Evolutionary conservation across 2,797 vertebrate species (phyloP).

Genomic region (Lacerta bilineata): DNA sequence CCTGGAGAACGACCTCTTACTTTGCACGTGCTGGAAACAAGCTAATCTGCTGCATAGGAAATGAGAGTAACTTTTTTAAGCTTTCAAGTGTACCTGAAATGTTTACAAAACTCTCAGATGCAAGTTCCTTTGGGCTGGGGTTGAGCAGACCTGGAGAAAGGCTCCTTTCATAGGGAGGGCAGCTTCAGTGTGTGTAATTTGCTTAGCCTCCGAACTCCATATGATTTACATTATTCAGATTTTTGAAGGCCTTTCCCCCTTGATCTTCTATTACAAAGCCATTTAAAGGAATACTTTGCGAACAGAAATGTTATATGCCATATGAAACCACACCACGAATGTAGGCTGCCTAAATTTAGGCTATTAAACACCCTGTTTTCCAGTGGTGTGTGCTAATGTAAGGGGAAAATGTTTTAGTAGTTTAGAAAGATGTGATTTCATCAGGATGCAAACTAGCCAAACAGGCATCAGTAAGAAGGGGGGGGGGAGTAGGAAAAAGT

Average conservation of each 20-base stretch:
- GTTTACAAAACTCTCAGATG: slow-evolving; percentile 89
- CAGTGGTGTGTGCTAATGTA: slow-evolving; percentile 55
- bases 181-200: slow-evolving; percentile 89
- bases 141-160: slow-evolving; percentile 87
- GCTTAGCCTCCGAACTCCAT: slow-evolving; percentile 87
- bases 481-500: slow-evolving; percentile 29
- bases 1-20: slow-evolving; percentile 82
- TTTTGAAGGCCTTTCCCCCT: slow-evolving; percentile 78
- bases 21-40: slow-evolving; percentile 85
- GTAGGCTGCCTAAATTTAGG: slow-evolving; percentile 65
- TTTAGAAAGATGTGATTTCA: slow-evolving; percentile 66
- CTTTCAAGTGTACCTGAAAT: slow-evolving; percentile 92
- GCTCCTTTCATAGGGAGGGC: slow-evolving; percentile 90
- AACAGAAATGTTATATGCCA: slow-evolving; percentile 74
- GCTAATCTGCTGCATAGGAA: slow-evolving; percentile 89
- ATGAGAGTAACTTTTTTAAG: slow-evolving; percentile 88
- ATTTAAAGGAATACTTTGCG: slow-evolving; percentile 78
- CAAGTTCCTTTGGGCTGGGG: slow-evolving; percentile 85
- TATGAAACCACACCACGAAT: slow-evolving; percentile 70
- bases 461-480: slow-evolving; percentile 33
- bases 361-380: slow-evolving; percentile 68
- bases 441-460: slow-evolving; percentile 56
- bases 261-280: slow-evolving; percentile 81
- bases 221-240: slow-evolving; percentile 86
- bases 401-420: slow-evolving; percentile 62